phyloP scores from a whole-genome alignment of 2,797 vertebrate species.

The Parauchenoglanis punctatus region DNA sequence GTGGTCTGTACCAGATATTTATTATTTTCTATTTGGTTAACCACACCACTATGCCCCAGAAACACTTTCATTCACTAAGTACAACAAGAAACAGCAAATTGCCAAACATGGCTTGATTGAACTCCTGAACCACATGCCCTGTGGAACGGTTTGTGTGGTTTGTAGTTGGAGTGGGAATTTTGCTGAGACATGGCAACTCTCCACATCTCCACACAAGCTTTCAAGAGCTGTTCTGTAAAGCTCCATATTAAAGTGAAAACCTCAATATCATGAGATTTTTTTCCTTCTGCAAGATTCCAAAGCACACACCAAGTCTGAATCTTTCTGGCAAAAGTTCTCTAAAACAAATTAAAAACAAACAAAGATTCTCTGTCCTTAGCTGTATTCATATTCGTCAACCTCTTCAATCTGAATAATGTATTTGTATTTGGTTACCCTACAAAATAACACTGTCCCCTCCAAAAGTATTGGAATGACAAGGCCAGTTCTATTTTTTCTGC shows the following conservation, averaged over 20 bases:
- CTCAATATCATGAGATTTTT: neutral
- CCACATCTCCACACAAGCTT: neutral
- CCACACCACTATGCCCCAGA: neutral
- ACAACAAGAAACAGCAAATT: neutral
- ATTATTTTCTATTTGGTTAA: neutral
- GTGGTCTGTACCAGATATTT: no score
- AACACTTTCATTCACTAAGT: neutral
- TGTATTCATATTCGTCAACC: neutral
- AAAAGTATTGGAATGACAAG: neutral
- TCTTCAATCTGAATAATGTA: neutral
- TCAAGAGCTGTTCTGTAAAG: neutral
- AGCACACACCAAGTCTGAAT: neutral
- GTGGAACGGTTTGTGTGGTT: neutral
- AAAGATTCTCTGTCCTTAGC: neutral
- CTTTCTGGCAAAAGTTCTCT: neutral
- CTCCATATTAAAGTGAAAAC: neutral
- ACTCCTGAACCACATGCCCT: neutral
- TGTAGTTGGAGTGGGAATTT: neutral
- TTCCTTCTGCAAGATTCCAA: neutral
- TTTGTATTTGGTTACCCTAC: neutral
- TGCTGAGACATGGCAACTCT: neutral
- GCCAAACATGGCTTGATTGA: neutral
- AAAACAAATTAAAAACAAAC: neutral
- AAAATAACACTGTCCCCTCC: neutral
- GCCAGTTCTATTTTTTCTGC: neutral